Evolutionary conservation across 2,113 vertebrate genomes (phyloP).

Genomic region (Istiophorus platypterus): DNA sequence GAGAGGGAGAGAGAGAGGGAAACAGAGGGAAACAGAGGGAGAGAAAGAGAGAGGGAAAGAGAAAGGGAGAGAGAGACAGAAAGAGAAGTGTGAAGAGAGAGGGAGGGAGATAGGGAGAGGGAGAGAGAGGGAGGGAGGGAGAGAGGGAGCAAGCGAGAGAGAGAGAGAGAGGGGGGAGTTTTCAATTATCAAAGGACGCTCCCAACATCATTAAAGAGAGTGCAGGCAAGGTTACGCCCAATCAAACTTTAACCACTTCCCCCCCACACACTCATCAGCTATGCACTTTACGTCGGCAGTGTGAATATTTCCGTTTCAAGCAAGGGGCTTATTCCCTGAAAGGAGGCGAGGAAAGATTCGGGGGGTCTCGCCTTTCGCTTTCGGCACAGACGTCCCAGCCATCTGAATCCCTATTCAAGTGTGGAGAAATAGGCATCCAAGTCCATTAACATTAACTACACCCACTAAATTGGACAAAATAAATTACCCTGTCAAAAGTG

Average conservation of each 20-base stretch:
- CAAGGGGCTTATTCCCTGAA: constrained; percentile 40
- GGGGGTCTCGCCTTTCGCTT: background rate
- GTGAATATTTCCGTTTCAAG: constrained; percentile 70
- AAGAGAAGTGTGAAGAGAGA: constrained; percentile 6
- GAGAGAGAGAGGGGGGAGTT: background rate
- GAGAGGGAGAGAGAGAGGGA: background rate
- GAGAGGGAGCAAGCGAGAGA: background rate
- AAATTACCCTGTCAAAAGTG: constrained; percentile 32
- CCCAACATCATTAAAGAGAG: constrained; percentile 60
- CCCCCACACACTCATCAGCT: constrained; percentile 48
- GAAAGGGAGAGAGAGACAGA: constrained; percentile 1
- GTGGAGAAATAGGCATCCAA: constrained; percentile 26
- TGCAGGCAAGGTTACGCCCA: constrained; percentile 49
- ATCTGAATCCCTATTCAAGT: constrained; percentile 53
- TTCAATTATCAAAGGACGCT: constrained; percentile 49
- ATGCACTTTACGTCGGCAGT: constrained; percentile 58
- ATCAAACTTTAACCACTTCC: constrained; percentile 69
- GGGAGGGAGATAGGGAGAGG: background rate
- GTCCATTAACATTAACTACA: constrained; percentile 49
- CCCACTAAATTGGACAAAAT: constrained; percentile 41
- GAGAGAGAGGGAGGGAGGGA: background rate
- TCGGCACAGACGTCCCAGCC: constrained; percentile 33
- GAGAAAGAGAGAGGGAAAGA: background rate
- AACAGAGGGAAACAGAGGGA: no score
- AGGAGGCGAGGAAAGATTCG: constrained; percentile 22